Base-by-base conservation (phyloP, 37 sponge, comb jelly and placozoan species). In the Beroe forskalii region DNA sequence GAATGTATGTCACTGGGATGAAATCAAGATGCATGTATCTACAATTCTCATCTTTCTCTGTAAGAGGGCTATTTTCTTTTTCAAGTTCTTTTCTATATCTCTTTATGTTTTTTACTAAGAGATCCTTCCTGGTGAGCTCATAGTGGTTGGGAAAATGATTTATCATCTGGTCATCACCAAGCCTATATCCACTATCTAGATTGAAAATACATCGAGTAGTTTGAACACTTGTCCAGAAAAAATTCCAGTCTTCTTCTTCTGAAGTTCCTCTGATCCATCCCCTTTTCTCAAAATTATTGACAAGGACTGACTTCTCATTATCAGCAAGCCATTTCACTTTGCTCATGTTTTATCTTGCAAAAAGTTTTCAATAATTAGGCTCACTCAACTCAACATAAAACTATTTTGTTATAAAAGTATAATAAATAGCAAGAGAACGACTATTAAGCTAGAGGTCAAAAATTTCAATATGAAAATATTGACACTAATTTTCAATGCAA, bases 101-200 rank as follows among this genome's bases (percentile, higher is more conserved):
- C 92, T 95, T 97, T 72, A 94, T 92, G 44, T 97, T 97, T 90
- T 94, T 95, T 31, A 97, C 98, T 94, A 97, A 93, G 32, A 89
- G 92, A 62, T 97, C 98, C 92, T 97, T 97, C 41, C 96, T 76
- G 19, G 99, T 98, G 61, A 98, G 93, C 90, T 96, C 96, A 92
- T 95, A 98, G 41, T 96, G 96, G 35, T 93, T 98, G 27, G 99
- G 99, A 44, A 96, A 98, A 61, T 98, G 99, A 61, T 94, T 94
- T 22, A 98, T 91, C 0, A 98, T 93, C 94, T 97, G 98, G 60
- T 97, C 95, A 72, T 97, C 98, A 76, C 93, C 67, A 20, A 97
- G 93, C 41, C 99, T 64, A 44, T 92, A 92, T 42, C 96, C 96
- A 63, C 91, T 94, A 40, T 98, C 99, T n/a, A 93, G 89, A 92